phyloP scores from a whole-genome alignment of 2,888 invertebrate genomes.

The Acheta domesticus region DNA sequence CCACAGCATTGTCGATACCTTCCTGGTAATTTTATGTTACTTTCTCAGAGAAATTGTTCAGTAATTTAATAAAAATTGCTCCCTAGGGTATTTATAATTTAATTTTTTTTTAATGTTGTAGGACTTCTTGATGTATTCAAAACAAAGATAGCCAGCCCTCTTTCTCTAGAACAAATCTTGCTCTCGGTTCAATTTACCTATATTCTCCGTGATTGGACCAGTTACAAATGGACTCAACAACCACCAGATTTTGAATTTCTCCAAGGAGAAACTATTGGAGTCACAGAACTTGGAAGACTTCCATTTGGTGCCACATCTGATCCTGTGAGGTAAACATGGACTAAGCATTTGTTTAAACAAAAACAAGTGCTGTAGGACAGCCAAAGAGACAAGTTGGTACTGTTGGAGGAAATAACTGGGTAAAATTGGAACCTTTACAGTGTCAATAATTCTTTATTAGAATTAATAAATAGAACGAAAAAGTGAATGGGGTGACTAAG shows the following conservation, averaged over 20 bases:
- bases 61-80: neutral
- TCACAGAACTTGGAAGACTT: slow-evolving; percentile 55
- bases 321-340: slow-evolving; percentile 58
- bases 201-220: slow-evolving; percentile 59
- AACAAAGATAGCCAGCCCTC: slow-evolving; percentile 67
- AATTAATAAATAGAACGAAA: neutral
- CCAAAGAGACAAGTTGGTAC: too few relatives aligned
- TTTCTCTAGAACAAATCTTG: slow-evolving; percentile 59
- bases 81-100: neutral
- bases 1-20: slow-evolving; percentile 81
- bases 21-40: slow-evolving; percentile 52
- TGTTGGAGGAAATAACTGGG: too few relatives aligned
- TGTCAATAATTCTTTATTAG: neutral
- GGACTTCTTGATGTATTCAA: slow-evolving; percentile 83
- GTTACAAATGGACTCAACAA: slow-evolving; percentile 60
- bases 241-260: slow-evolving; percentile 55
- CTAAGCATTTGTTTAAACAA: neutral
- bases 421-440: too few relatives aligned
- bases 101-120: slow-evolving; percentile 36
- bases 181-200: slow-evolving; percentile 77
- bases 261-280: slow-evolving; percentile 55
- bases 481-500: neutral
- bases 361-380: neutral
- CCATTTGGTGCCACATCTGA: slow-evolving; percentile 83
- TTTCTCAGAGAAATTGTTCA: neutral